A percentile compares a stretch with the other conserved stretches of the same genome.
Conservation (phyloP, 2,113 vertebrate species). For the Psammodynastes pulverulentus region DNA sequence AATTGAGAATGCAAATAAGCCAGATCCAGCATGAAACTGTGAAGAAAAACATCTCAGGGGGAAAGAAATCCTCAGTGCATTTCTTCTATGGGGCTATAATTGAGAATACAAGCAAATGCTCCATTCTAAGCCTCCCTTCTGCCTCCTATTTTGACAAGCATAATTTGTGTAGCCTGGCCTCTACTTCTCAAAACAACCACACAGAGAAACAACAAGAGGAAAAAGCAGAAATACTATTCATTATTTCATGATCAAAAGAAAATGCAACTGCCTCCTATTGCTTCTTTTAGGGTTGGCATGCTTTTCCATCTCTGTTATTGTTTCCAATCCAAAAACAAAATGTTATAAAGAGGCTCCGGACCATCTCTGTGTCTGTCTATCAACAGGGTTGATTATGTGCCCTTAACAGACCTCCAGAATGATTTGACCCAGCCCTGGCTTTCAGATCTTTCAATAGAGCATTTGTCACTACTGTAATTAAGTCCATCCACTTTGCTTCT, state of each 20-base stretch:
- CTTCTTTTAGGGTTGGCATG: background rate
- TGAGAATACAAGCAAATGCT: background rate
- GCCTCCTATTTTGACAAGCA: background rate
- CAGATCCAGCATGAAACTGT: background rate
- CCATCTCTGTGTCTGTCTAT: background rate
- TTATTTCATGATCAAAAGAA: background rate
- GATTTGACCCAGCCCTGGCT: background rate
- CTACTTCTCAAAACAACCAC: background rate
- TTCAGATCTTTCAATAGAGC: background rate
- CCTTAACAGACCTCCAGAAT: background rate
- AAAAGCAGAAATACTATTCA: background rate
- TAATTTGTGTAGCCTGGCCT: background rate
- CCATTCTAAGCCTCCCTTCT: background rate
- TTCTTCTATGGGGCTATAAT: background rate
- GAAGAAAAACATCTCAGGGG: background rate
- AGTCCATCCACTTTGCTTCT: background rate
- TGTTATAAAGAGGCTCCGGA: background rate
- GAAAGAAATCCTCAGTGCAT: background rate
- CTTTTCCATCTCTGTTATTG: background rate
- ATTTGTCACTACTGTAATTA: background rate
- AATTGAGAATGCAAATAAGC: background rate
- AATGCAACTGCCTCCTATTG: background rate
- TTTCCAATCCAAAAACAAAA: background rate
- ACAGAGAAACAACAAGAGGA: background rate
- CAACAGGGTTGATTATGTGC: background rate